Percentiles rank a stretch among this genome's conserved stretches.
phyloP scores from a whole-genome alignment of 2,888 invertebrate genomes.

The Chironomus tentans region DNA sequence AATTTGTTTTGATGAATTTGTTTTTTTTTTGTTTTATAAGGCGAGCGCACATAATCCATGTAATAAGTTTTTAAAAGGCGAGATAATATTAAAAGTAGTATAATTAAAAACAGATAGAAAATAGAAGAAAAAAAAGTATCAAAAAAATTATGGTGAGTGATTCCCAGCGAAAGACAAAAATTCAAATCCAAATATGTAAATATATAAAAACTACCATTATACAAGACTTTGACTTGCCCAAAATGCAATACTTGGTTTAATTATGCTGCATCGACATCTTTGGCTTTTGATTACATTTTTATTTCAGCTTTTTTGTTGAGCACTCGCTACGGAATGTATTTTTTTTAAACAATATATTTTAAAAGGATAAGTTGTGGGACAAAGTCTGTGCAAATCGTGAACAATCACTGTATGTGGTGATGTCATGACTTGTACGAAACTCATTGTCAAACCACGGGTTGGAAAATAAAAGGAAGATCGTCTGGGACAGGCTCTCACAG shows the following conservation, averaged over 20 bases:
- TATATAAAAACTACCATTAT: neutral
- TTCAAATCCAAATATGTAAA: neutral
- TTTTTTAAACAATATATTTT: neutral
- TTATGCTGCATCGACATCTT: constrained; percentile 6
- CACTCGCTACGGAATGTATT: neutral
- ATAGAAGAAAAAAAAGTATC: neutral
- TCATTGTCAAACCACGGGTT: neutral
- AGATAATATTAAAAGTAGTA: neutral
- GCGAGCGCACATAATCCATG: neutral
- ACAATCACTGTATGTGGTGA: neutral
- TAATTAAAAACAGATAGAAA: neutral
- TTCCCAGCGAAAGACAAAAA: neutral
- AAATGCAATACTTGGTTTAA: constrained; percentile 8
- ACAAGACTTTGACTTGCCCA: constrained; percentile 3
- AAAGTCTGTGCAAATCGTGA: neutral
- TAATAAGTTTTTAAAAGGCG: neutral
- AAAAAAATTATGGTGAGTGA: neutral
- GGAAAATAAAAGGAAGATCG: neutral
- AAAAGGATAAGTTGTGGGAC: neutral
- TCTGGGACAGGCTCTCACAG: neutral
- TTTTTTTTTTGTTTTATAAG: neutral
- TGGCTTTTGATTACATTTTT: constrained; percentile 1
- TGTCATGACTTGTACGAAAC: neutral
- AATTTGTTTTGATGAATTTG: neutral
- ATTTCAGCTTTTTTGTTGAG: constrained; percentile 3